Evolutionary conservation across 1,140 invertebrate genomes (phyloP).

Genomic region (Drosophila gunungcola): DNA sequence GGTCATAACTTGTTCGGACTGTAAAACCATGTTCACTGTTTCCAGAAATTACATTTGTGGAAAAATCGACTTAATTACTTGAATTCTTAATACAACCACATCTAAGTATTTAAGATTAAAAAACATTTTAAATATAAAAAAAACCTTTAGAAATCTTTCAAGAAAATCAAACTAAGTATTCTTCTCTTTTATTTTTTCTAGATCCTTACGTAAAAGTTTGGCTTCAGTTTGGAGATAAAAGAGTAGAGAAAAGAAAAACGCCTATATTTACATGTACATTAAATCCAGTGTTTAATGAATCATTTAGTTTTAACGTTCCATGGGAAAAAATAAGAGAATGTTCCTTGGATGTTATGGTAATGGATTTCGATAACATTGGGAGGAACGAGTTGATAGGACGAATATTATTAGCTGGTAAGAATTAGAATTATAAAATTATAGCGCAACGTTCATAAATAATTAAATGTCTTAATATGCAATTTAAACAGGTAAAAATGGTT

Average conservation of each 20-base stretch:
- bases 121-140: no score
- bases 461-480: neutral
- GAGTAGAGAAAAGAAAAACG: constrained; percentile 98
- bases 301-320: constrained; percentile 96
- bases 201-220: constrained; percentile 99
- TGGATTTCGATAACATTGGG: constrained; percentile 98
- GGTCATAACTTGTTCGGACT: no score
- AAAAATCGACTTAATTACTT: no score
- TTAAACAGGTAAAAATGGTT: constrained; percentile 91
- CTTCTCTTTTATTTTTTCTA: constrained; percentile 74
- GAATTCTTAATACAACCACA: no score
- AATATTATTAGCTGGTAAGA: constrained; percentile 92
- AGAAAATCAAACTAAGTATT: neutral
- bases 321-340: constrained; percentile 98
- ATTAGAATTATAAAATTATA: neutral
- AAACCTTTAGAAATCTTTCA: neutral
- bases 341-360: constrained; percentile 95
- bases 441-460: neutral
- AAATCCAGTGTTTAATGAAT: constrained; percentile 96
- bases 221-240: constrained; percentile 97
- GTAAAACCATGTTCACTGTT: no score
- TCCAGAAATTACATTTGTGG: no score
- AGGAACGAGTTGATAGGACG: constrained; percentile 96
- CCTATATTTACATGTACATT: constrained; percentile 96
- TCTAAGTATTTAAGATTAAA: no score